phyloP scores from a whole-genome alignment of 2,113 vertebrate genomes.

The Dermatemys mawii region DNA sequence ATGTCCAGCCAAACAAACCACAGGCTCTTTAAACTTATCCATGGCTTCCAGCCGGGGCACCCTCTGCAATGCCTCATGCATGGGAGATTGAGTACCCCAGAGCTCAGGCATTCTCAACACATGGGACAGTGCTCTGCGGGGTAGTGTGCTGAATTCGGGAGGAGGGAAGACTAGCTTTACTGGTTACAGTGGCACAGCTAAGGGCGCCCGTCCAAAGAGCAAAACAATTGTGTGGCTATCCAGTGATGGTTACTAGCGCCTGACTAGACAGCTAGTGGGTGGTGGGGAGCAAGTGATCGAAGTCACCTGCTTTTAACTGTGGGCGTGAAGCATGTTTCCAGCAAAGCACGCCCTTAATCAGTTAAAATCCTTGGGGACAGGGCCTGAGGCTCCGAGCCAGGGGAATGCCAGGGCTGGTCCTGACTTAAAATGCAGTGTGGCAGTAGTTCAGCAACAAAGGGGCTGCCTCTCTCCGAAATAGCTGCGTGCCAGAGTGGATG shows the following conservation, averaged over 20 bases:
- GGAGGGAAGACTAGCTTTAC: background rate
- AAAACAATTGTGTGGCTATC: background rate
- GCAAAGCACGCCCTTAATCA: background rate
- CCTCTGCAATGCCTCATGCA: background rate
- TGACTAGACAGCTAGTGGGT: background rate
- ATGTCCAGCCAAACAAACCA: background rate
- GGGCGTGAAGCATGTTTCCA: background rate
- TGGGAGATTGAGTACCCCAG: background rate
- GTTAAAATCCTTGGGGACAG: background rate
- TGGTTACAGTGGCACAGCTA: background rate
- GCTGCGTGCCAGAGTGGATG: background rate
- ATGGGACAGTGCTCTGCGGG: too few relatives aligned
- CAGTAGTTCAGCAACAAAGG: background rate
- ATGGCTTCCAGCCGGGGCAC: background rate
- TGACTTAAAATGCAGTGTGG: background rate
- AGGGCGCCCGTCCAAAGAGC: background rate
- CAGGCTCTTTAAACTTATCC: background rate
- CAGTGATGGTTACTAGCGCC: background rate
- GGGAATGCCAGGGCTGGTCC: background rate
- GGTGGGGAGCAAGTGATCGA: too few relatives aligned
- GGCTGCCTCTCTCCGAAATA: background rate
- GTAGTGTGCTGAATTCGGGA: background rate
- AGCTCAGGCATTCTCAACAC: background rate
- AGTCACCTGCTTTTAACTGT: background rate
- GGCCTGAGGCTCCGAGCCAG: background rate